A percentile compares a stretch with the other conserved stretches of the same genome.
These are phyloP conservation scores for Psilanteris sp. DNA, from an alignment of 1,140 invertebrate genomes.

Conservation along the genomic window DNA sequence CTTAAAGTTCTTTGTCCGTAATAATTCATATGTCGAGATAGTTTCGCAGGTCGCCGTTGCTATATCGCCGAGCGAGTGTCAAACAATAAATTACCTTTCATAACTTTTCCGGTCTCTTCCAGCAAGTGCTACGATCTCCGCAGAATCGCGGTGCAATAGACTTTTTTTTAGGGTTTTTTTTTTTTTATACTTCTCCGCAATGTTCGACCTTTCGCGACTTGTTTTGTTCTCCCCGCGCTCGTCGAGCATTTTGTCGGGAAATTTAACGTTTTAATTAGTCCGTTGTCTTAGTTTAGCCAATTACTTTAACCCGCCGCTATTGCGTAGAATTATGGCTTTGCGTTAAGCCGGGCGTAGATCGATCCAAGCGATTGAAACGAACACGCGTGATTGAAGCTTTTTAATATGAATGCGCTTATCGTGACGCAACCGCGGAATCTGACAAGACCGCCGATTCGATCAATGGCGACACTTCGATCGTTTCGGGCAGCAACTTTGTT, in stretches of 20 bases:
- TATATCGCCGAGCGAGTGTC: slow-evolving; percentile 59
- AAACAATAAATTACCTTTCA: slow-evolving; percentile 67
- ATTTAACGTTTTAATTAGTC: slow-evolving; percentile 50
- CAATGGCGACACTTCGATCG: no score
- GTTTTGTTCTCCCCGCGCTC: slow-evolving; percentile 26
- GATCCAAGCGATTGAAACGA: slow-evolving; percentile 13
- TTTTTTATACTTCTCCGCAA: slow-evolving; percentile 2
- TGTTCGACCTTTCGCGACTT: slow-evolving; percentile 36
- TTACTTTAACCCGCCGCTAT: slow-evolving; percentile 1
- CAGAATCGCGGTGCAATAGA: slow-evolving; percentile 59
- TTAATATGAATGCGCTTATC: not conserved
- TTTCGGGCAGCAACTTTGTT: no score
- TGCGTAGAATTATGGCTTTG: not conserved
- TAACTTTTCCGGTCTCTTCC: slow-evolving; percentile 63
- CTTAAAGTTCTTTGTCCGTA: slow-evolving; percentile 48
- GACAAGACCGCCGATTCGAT: no score
- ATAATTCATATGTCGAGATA: slow-evolving; percentile 62
- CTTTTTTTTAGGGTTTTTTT: slow-evolving; percentile 21
- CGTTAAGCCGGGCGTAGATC: not conserved
- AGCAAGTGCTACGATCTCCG: slow-evolving; percentile 52
- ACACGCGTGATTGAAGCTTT: not conserved
- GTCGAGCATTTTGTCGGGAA: slow-evolving; percentile 4
- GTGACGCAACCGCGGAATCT: no score
- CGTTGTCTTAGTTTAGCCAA: not conserved
- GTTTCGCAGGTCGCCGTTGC: slow-evolving; percentile 49